Base-by-base conservation (phyloP, 2,797 vertebrate genomes). In the Eutrigla gurnardus region DNA sequence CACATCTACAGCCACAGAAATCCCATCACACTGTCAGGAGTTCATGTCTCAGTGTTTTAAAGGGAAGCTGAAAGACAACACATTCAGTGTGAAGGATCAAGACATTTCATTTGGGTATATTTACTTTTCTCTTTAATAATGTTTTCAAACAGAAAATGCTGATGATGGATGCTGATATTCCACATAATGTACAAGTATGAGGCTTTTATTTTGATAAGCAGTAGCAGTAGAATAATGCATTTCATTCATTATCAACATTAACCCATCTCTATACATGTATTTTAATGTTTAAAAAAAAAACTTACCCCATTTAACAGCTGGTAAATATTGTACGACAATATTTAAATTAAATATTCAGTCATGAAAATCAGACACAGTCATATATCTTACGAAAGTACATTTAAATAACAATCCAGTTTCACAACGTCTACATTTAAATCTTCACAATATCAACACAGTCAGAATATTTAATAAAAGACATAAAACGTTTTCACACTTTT, bases 21-120 rank as follows among this genome's bases (percentile, higher is more conserved):
- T 58, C 25, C 55, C 43, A 36, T 42, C 14, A 33, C 12, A 3
- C 33, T 18, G 25, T 73, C 65, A 79, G 65, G 17, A 57, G 3
- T 33, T 53, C 53, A 77, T 66, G 50, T 13, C n/a, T 78, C 58
- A 14, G 12, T 25, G 6, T 7, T n/a, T 62, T 50, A 32, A 73
- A 9, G 37, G 8, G 6, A 18, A 42, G 3, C 5, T 35, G 12
- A n/a, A n/a, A 65, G 8, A 25, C 43, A 62, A 40, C 13, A 25
- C 33, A 18, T 62, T 25, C 10, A 37, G 2, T 4, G 1, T 35
- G 36, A 42, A 15, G 3, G 3, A n/a, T 17, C 3, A 42, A 25
- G 9, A 40, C 3, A 7, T 10, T 53, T 46, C 33, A 53, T 67
- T 32, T 42, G 40, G 9, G 11, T 1, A 25, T 25, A 25, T 25